These are phyloP conservation scores for Eustalomyia histrio DNA, from an alignment of 2,888 invertebrate genomes.

Conservation along the genomic window DNA sequence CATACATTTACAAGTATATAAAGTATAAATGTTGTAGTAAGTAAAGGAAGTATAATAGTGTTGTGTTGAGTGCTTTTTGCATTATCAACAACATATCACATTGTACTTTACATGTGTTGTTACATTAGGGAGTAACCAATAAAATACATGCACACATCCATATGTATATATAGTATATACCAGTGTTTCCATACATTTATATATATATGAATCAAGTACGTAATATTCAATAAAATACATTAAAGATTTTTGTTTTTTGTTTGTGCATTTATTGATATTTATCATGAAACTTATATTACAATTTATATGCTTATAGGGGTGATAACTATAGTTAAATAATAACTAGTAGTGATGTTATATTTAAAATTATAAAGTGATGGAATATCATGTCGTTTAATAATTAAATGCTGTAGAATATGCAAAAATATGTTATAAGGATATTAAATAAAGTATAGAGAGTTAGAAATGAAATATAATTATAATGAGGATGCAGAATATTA, in stretches of 20 bases:
- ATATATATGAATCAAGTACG: slow-evolving; percentile 1
- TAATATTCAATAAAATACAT: background rate
- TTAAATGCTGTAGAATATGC: no score
- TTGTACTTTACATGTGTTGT: slow-evolving; percentile 14
- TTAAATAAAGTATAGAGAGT: no score
- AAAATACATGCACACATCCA: background rate
- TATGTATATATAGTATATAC: background rate
- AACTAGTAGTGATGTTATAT: no score
- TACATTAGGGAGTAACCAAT: slow-evolving; percentile 8
- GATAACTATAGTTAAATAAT: no score
- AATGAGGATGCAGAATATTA: no score
- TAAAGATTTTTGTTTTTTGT: background rate
- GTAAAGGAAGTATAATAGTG: slow-evolving; percentile 36
- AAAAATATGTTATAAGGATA: no score
- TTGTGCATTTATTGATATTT: no score
- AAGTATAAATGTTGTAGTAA: slow-evolving; percentile 6
- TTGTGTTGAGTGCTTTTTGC: slow-evolving; percentile 49
- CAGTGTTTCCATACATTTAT: background rate
- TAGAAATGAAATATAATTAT: no score
- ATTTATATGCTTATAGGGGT: no score
- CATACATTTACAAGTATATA: background rate
- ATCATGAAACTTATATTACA: no score
- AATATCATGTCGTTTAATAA: no score
- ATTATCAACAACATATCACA: slow-evolving; percentile 31
- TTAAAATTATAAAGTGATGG: no score